phyloP scores from a whole-genome alignment of 2,888 invertebrate species.

The Ormia ochracea region DNA sequence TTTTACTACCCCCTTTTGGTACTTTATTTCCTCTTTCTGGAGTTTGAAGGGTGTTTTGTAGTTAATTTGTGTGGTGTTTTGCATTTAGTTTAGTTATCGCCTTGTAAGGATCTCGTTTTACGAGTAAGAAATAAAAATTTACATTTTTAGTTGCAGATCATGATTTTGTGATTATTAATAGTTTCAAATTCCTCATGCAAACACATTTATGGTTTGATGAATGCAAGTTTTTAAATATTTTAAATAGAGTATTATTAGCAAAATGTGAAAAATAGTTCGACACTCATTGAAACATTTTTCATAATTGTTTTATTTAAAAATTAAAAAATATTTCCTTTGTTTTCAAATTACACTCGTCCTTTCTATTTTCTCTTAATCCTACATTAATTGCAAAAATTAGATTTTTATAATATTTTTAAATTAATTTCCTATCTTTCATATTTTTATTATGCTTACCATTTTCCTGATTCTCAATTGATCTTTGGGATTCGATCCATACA shows the following conservation, averaged over 20 bases:
- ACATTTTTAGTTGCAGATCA: constrained; percentile 36
- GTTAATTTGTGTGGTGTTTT: constrained; percentile 57
- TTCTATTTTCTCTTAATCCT: too few species aligned
- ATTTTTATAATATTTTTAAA: too few species aligned
- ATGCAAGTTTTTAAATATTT: neutral
- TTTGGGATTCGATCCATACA: too few species aligned
- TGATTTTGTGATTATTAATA: constrained; percentile 52
- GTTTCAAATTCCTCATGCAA: constrained; percentile 60
- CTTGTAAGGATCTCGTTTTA: constrained; percentile 11
- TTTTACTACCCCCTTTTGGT: constrained; percentile 27
- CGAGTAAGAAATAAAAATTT: constrained; percentile 33
- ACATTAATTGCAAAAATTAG: too few species aligned
- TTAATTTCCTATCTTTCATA: too few species aligned
- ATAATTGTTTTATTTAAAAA: too few species aligned
- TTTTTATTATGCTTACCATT: too few species aligned
- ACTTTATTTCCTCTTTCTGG: neutral
- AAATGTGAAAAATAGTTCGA: too few species aligned
- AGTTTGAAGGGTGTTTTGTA: constrained; percentile 46
- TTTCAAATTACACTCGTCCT: too few species aligned
- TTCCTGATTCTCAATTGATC: too few species aligned
- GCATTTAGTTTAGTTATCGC: constrained; percentile 49
- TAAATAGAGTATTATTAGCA: neutral
- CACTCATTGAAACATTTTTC: too few species aligned
- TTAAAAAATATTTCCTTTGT: too few species aligned
- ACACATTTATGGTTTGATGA: constrained; percentile 10